Conservation (phyloP, 2,888 invertebrate species). For the Tiliacea citrago region DNA sequence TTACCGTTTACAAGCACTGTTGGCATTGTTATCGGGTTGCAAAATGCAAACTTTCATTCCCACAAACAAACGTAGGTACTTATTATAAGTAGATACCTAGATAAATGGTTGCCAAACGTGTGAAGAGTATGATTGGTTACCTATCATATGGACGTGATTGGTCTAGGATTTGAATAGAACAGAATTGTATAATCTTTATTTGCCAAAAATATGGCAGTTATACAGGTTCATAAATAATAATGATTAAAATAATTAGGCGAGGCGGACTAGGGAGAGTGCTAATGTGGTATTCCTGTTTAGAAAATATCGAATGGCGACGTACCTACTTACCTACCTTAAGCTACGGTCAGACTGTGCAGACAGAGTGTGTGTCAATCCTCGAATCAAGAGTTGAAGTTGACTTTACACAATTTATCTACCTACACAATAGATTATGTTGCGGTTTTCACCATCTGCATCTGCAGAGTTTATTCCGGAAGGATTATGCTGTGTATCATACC, state of each 20-base stretch:
- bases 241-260: not conserved
- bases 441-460: not conserved
- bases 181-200: not conserved
- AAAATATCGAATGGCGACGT: not conserved
- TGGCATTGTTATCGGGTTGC: constrained; percentile 7
- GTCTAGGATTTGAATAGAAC: not conserved
- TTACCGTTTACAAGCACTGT: not conserved
- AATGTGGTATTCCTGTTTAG: not conserved
- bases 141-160: too few species aligned
- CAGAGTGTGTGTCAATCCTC: not conserved
- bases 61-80: not conserved
- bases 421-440: not conserved
- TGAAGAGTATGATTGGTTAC: not conserved
- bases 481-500: not conserved
- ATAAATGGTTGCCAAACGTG: constrained; percentile 22
- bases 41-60: not conserved
- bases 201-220: not conserved
- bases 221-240: not conserved
- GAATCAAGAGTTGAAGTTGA: not conserved
- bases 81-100: too few species aligned
- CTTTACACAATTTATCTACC: not conserved
- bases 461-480: not conserved
- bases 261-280: not conserved
- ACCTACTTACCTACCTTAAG: too few species aligned
- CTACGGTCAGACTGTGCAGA: not conserved